phyloP scores from a whole-genome alignment of 2,888 invertebrate species.

The Ichneumoninae sp. region DNA sequence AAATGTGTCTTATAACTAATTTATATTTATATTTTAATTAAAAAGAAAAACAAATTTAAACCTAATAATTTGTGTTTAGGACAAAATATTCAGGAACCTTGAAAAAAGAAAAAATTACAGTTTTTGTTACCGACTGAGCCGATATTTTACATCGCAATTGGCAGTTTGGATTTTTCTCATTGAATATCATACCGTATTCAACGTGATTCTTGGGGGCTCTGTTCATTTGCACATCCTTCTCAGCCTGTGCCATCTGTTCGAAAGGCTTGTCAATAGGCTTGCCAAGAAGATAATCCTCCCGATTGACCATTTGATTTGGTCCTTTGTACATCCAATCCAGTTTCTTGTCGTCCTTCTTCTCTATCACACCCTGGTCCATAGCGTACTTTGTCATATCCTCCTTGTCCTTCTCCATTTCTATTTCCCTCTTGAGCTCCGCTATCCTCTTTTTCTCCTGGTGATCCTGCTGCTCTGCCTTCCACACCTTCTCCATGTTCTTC shows the following conservation, averaged over 20 bases:
- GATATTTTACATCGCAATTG: background rate
- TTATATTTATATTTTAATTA: background rate
- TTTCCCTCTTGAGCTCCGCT: conserved; percentile 89
- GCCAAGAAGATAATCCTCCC: conserved; percentile 96
- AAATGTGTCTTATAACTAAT: too few species aligned
- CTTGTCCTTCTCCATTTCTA: conserved; percentile 88
- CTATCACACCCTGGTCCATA: conserved; percentile 85
- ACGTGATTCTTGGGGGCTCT: conserved; percentile 87
- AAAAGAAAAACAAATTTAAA: background rate
- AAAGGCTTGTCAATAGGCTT: conserved; percentile 92
- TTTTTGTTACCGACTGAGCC: background rate
- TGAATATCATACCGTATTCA: conserved; percentile 86
- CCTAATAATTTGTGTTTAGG: too few species aligned
- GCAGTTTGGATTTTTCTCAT: background rate
- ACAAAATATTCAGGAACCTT: too few species aligned
- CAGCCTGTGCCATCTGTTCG: conserved; percentile 88
- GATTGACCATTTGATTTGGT: conserved; percentile 87
- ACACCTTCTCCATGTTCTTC: conserved; percentile 91
- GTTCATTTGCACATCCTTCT: conserved; percentile 84
- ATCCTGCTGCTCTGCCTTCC: conserved; percentile 91
- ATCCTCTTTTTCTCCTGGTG: conserved; percentile 89
- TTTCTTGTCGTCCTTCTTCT: conserved; percentile 86
- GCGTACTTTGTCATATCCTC: conserved; percentile 89
- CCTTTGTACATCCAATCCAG: conserved; percentile 96
- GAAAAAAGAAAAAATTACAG: background rate